These are phyloP conservation scores for Drosophila pullipes DNA, from an alignment of 2,888 invertebrate genomes.

Conservation along the genomic window DNA sequence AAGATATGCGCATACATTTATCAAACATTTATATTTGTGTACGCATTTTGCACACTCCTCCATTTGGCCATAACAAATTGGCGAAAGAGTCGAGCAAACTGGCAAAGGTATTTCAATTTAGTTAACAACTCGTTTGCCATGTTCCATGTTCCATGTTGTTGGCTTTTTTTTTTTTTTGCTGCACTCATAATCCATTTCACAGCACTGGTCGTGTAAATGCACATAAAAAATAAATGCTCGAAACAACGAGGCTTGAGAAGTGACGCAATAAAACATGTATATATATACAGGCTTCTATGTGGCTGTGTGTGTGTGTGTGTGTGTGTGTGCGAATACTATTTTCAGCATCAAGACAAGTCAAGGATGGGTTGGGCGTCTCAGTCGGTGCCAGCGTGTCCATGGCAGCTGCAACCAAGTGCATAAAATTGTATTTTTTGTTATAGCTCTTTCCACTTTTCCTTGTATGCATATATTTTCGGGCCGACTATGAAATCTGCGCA, in stretches of 20 bases:
- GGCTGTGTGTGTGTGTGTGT: background rate
- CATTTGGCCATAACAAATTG: background rate
- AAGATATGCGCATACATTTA: background rate
- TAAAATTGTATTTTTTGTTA: constrained; percentile 51
- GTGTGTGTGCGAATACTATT: constrained; percentile 41
- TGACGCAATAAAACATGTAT: constrained; percentile 51
- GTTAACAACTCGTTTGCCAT: constrained; percentile 1
- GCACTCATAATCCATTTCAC: constrained; percentile 7
- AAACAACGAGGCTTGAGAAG: constrained; percentile 46
- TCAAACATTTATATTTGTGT: background rate
- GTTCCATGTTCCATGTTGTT: background rate
- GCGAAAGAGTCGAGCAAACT: background rate
- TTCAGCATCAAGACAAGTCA: constrained; percentile 62
- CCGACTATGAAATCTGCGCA: constrained; percentile 32
- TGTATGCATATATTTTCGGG: constrained; percentile 11
- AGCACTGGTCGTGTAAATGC: constrained; percentile 10
- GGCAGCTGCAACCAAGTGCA: constrained; percentile 70
- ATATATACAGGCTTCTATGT: background rate
- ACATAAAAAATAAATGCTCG: constrained; percentile 10
- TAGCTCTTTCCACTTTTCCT: background rate
- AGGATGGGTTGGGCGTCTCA: constrained; percentile 31
- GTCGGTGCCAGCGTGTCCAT: constrained; percentile 41
- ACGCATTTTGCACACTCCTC: background rate
- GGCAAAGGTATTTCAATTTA: constrained; percentile 1
- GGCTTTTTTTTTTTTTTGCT: constrained; percentile 1